Evolutionary conservation across 2,113 vertebrate species (phyloP).

Genomic region (Vulpes lagopus): DNA sequence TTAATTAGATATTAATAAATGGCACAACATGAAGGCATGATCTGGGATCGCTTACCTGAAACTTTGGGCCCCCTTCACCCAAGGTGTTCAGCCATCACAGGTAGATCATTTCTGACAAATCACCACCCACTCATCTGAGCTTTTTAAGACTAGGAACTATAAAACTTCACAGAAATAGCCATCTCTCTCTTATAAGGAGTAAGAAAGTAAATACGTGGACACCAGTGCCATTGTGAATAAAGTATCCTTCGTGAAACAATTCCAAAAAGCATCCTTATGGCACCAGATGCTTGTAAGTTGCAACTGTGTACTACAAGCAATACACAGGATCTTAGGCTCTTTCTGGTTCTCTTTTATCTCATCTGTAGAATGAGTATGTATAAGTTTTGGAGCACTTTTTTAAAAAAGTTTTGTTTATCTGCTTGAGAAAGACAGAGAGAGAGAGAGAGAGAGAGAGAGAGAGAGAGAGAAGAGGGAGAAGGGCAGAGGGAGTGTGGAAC

Average conservation of each 20-base stretch:
- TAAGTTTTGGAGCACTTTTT: conserved; percentile 19
- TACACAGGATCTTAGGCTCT: not conserved
- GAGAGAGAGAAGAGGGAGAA: not conserved
- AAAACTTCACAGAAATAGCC: conserved; percentile 47
- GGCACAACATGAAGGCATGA: not conserved
- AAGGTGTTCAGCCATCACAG: not conserved
- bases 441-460: not conserved
- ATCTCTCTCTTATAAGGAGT: not conserved
- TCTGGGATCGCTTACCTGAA: not conserved
- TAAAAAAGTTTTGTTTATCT: not conserved
- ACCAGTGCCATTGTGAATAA: conserved; percentile 44
- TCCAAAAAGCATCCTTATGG: conserved; percentile 23
- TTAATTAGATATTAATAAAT: conserved; percentile 52
- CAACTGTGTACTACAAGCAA: not conserved
- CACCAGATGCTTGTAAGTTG: conserved; percentile 34
- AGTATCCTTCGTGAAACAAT: conserved; percentile 41
- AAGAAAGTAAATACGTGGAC: not conserved
- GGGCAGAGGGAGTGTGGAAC: not conserved
- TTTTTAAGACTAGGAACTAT: not conserved
- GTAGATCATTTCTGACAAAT: conserved; percentile 58
- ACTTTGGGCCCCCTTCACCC: not conserved
- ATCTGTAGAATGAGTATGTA: conserved; percentile 40
- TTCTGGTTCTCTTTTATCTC: conserved; percentile 42
- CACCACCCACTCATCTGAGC: not conserved
- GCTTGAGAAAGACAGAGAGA: not conserved